Base-by-base conservation (phyloP, 2,797 vertebrate genomes). In the Pseudochaenichthys georgianus region DNA sequence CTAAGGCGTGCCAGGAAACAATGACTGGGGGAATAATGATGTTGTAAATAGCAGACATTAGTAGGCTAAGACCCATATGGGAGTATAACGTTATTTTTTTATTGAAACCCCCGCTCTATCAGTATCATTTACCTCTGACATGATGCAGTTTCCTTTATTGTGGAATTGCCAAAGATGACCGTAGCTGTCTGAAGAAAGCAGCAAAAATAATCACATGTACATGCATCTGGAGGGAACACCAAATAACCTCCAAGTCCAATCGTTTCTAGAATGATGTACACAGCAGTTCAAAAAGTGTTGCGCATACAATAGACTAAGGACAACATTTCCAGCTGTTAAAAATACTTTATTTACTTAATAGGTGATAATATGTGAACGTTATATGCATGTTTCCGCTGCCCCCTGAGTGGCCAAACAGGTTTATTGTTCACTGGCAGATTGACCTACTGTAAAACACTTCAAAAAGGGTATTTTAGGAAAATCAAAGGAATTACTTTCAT, bases 21-120 rank as follows among this genome's bases (percentile, higher is more conserved):
- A 82, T 88, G 82, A 91, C 88, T 83, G 63, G 80, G 78, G 70
- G 85, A 83, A 88, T 93, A 81, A 90, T 84, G 85, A 85, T 67
- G 73, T 72, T 83, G 84, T 88, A 88, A 88, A 88, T 85, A 88
- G 80, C 73, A 63, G 73, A 66, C 87, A 85, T 86, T 80, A 86
- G 64, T 45, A 21, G 54, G 68, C 68, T 67, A 59, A 79, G 62
- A 75, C 73, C 70, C 79, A 83, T 75, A 73, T 55, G 77, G 78
- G 70, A 43, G 74, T 58, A 31, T 73, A 17, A n/a, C 68, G 72
- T 68, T 74, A 13, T n/a, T 80, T 84, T 74, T 77, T 71, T n/a
- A 15, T 76, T 63, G 55, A 65, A 67, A 52, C 63, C 47, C 69
- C 68, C 60, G 70, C 68, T 68, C 53, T 31, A 48, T 87, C 64